phyloP scores from a whole-genome alignment of 2,888 invertebrate genomes.

The Osmoderma eremita region DNA sequence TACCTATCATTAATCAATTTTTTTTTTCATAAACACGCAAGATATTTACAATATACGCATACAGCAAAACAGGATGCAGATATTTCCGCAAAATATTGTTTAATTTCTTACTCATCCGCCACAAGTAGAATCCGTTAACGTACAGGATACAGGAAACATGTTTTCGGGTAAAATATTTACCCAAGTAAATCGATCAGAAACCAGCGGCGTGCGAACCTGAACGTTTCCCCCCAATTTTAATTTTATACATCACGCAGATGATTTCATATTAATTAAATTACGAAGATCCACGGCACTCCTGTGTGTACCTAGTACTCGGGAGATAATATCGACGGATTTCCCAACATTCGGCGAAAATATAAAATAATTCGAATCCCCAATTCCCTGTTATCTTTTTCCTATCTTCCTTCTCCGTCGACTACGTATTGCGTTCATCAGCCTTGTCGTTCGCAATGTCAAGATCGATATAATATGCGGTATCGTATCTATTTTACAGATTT shows the following conservation, averaged over 20 bases:
- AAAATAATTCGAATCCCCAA: not conserved
- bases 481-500: conserved; percentile 24
- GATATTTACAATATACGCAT: too few relatives aligned
- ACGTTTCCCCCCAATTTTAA: conserved; percentile 3
- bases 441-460: conserved; percentile 32
- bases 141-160: not conserved
- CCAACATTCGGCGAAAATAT: conserved; percentile 1
- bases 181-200: conserved; percentile 10
- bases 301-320: too few relatives aligned
- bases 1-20: too few relatives aligned
- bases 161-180: conserved; percentile 11
- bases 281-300: too few relatives aligned
- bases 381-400: not conserved
- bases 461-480: conserved; percentile 22
- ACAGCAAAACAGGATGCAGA: not conserved
- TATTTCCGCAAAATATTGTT: not conserved
- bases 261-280: too few relatives aligned
- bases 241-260: not conserved
- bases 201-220: not conserved
- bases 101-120: conserved; percentile 13
- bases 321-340: not conserved
- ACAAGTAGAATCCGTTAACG: conserved; percentile 1
- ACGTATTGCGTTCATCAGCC: not conserved
- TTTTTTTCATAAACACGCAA: too few relatives aligned
- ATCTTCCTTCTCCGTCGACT: not conserved